Conservation (phyloP, 2,113 vertebrate genomes). For the Thermophis baileyi region DNA sequence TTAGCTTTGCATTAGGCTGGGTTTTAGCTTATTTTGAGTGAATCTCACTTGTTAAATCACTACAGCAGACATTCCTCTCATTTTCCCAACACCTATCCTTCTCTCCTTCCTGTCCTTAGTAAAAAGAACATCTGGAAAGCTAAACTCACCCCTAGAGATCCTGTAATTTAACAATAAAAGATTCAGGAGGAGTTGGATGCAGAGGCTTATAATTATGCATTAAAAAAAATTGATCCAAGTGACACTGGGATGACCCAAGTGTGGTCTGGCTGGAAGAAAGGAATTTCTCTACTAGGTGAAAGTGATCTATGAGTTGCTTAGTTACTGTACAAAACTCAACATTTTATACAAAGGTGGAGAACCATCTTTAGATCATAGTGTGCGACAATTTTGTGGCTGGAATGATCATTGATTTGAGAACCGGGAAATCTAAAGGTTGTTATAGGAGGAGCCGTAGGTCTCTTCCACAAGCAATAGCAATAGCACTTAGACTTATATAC, state of each 20-base stretch:
- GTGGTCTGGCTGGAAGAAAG: slow-evolving; percentile 37
- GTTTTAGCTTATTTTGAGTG: not conserved
- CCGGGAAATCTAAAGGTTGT: not conserved
- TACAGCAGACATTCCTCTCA: not conserved
- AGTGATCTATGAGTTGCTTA: not conserved
- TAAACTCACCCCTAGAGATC: not conserved
- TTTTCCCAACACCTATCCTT: not conserved
- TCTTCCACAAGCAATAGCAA: not conserved
- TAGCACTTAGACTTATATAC: too few relatives aligned
- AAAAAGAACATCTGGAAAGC: slow-evolving; percentile 41
- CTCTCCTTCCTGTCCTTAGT: not conserved
- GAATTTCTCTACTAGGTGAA: not conserved
- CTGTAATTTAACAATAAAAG: slow-evolving; percentile 54
- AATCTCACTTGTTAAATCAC: not conserved
- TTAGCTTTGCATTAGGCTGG: not conserved
- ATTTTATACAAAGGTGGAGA: not conserved
- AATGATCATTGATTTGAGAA: not conserved
- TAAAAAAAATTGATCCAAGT: slow-evolving; percentile 36
- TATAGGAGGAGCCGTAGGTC: not conserved
- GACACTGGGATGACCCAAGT: slow-evolving; percentile 31
- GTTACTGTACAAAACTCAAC: too few relatives aligned
- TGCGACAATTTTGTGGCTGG: not conserved
- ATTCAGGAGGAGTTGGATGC: slow-evolving; percentile 37
- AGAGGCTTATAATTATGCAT: slow-evolving; percentile 50
- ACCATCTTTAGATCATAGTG: not conserved